Evolutionary conservation across 2,888 invertebrate genomes (phyloP), one percentile per base, ranked within the genome.

Genomic region (Chrysolina oricalcia): DNA sequence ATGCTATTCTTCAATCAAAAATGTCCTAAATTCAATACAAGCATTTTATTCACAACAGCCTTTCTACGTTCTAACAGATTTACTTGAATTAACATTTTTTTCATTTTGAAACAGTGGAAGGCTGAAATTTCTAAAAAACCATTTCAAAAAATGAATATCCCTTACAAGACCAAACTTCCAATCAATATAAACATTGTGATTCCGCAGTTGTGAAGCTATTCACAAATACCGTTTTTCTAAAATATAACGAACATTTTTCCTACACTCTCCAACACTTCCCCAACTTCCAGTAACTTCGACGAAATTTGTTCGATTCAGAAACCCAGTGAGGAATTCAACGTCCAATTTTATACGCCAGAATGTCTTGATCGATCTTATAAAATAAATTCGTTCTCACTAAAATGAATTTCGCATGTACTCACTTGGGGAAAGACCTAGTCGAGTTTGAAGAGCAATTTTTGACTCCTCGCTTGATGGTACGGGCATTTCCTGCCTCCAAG

Each of bases 341-440:
- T 17, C 6, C 59, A 59, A 27, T 59, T 59, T 59, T 15, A 27
- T 59, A n/a, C 59, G 23, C 10, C 59, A 59, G 23, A 11, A 59
- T 59, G n/a, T 27, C 59, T 15, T 35, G 27, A 35, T 27, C 59
- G 59, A 59, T 59, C 35, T 59, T 10, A 59, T n/a, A 35, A 35
- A 59, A 59, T 59, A 19, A 19, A 66, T 41, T 66, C 27, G 59
- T 59, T n/a, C 0, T 19, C 53, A 53, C 21, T 23, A 59, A 59
- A 73, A 40, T 64, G 62, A 73, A 73, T 69, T 71, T 71, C 10
- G 46, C 19, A 9, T 76, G 35, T 63, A 88, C 89, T 89, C 84
- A 90, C 89, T 88, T 75, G 89, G 89, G 72, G 89, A 89, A 27
- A 90, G 85, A 73, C 89, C 89, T 74, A 90, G 87, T 78, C 90